Percentiles rank a stretch among this genome's conserved stretches.
Conservation (phyloP, 2,113 vertebrate species). For the Acanthisitta chloris region DNA sequence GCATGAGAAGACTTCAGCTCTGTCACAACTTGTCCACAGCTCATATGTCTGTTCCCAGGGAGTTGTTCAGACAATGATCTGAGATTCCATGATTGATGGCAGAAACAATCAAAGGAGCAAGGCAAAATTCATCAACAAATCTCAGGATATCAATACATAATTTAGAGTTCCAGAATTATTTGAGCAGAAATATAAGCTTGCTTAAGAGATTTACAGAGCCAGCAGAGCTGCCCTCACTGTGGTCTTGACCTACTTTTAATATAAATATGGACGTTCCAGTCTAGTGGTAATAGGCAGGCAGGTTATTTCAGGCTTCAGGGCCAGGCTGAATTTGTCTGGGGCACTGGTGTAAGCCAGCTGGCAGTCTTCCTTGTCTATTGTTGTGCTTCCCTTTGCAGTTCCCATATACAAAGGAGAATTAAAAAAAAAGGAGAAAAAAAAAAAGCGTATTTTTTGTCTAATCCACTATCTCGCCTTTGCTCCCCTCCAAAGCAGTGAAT, state of each 20-base stretch:
- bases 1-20: not conserved
- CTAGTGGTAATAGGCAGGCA: not conserved
- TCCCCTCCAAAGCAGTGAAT: not conserved
- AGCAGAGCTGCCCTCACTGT: not conserved
- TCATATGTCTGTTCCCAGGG: not conserved
- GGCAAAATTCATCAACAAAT: not conserved
- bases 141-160: not conserved
- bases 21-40: not conserved
- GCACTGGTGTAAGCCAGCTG: not conserved
- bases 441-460: not conserved
- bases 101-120: not conserved
- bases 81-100: not conserved
- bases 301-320: not conserved
- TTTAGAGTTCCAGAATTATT: not conserved
- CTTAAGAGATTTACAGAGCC: not conserved
- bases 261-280: not conserved
- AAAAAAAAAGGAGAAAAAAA: too few relatives aligned
- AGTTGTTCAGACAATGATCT: accelerated
- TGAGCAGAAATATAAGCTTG: not conserved
- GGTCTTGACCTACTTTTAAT: not conserved
- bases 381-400: not conserved
- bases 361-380: not conserved
- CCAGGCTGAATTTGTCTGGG: not conserved
- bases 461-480: not conserved
- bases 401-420: not conserved